phyloP scores from a whole-genome alignment of 2,797 vertebrate species.

The Streptopelia turtur region DNA sequence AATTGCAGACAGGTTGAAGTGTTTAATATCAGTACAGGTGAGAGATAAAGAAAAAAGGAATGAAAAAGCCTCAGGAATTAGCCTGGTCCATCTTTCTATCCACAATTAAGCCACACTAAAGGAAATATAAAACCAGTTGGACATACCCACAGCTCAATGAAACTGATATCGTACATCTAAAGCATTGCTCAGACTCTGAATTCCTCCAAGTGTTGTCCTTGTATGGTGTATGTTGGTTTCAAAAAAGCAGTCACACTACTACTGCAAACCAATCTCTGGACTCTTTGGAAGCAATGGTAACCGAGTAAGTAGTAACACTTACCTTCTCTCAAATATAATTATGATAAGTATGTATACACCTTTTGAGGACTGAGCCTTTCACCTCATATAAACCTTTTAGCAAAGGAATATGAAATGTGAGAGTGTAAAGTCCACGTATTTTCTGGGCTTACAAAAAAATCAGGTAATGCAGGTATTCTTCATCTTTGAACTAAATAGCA shows the following conservation, averaged over 20 bases:
- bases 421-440: neutral
- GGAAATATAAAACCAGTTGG: neutral
- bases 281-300: neutral
- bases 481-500: neutral
- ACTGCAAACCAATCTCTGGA: neutral
- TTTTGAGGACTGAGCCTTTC: neutral
- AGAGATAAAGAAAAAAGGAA: neutral
- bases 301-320: neutral
- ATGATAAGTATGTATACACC: rapidly evolving
- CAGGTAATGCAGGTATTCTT: neutral
- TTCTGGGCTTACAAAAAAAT: neutral
- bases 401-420: neutral
- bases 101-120: neutral
- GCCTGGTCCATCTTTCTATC: neutral
- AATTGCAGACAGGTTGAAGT: neutral
- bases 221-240: neutral
- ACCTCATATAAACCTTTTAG: neutral
- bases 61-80: neutral
- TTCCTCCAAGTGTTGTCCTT: neutral
- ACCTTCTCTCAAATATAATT: neutral
- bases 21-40: neutral
- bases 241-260: neutral
- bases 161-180: neutral
- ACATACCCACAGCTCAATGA: neutral
- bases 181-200: neutral